phyloP scores from a whole-genome alignment of 2,113 vertebrate genomes.

The Panurus biarmicus region DNA sequence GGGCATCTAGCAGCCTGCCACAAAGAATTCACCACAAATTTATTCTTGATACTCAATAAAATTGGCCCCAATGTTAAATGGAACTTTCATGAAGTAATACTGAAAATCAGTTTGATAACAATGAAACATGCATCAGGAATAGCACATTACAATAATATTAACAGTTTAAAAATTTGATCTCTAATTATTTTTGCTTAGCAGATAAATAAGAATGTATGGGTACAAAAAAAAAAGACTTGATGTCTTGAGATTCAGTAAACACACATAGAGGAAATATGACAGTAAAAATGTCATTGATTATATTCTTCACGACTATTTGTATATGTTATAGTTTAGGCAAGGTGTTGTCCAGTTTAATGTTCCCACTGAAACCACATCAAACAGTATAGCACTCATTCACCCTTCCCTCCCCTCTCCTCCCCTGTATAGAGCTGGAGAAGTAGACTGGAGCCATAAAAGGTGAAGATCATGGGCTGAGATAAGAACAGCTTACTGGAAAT shows the following conservation, averaged over 20 bases:
- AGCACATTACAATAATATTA: neutral
- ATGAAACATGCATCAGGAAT: neutral
- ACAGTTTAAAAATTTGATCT: neutral
- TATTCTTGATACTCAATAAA: neutral
- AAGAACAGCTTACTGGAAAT: neutral
- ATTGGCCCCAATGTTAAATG: neutral
- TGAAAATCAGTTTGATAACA: neutral
- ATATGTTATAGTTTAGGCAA: neutral
- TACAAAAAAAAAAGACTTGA: neutral
- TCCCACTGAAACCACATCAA: neutral
- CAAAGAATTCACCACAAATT: neutral
- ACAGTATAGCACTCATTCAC: accelerated
- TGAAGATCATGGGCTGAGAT: neutral
- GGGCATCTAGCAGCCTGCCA: neutral
- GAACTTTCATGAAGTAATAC: neutral
- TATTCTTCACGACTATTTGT: neutral
- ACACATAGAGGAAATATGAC: neutral
- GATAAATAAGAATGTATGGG: neutral
- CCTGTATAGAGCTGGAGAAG: neutral
- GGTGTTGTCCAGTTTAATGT: neutral
- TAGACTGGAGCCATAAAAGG: neutral
- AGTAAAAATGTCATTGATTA: neutral
- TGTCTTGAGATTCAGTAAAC: neutral
- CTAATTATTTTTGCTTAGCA: neutral
- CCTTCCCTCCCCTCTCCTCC: neutral